Evolutionary conservation across 2,797 vertebrate genomes (phyloP).

Genomic region (Artibeus jamaicensis): DNA sequence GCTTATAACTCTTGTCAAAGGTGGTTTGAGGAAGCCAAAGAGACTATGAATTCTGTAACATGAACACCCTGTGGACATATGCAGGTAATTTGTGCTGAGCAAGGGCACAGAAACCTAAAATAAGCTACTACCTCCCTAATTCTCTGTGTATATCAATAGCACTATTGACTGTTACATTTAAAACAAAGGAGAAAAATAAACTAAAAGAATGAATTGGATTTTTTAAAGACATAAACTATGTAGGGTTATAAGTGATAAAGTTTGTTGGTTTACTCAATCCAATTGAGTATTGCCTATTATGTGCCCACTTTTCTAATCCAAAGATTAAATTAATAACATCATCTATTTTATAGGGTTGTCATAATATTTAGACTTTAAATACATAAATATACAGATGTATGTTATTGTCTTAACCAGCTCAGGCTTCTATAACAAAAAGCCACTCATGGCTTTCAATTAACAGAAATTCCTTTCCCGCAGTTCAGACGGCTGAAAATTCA

Average conservation of each 20-base stretch:
- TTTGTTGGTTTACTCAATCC: background rate
- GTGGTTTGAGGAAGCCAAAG: background rate
- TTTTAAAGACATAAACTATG: conserved; percentile 15
- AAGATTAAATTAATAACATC: conserved; percentile 9
- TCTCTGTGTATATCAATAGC: background rate
- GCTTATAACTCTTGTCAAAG: background rate
- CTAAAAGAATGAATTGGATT: background rate
- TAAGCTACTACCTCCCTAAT: background rate
- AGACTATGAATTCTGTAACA: background rate
- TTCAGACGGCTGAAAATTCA: background rate
- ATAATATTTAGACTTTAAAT: background rate
- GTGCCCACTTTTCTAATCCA: background rate
- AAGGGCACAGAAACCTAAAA: conserved; percentile 17
- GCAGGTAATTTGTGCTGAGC: background rate
- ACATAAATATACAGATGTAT: background rate
- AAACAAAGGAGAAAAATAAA: conserved; percentile 12
- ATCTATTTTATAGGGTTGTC: background rate
- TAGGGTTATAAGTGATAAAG: background rate
- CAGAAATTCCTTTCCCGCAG: background rate
- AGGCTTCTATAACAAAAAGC: background rate
- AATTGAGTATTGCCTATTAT: too few species aligned
- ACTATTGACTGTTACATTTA: background rate
- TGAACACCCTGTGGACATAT: background rate
- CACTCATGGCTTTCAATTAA: background rate
- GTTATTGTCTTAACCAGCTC: background rate